Percentiles rank a stretch among this genome's conserved stretches.
phyloP scores from a whole-genome alignment of 1,140 invertebrate genomes.

The Diachasma alloeum region DNA sequence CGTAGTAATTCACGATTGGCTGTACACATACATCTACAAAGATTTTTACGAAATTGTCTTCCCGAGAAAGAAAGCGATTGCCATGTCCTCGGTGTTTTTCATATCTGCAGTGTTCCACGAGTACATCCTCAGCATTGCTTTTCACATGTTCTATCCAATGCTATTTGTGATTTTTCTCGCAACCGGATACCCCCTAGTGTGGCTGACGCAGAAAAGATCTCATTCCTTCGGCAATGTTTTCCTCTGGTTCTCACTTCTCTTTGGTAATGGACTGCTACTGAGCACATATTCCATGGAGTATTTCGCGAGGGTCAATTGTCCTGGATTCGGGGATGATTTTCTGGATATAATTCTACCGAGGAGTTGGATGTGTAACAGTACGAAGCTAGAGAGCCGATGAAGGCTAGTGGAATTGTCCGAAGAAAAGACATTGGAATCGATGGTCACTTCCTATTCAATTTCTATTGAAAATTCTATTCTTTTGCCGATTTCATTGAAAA shows the following conservation, averaged over 20 bases:
- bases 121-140: slow-evolving; percentile 79
- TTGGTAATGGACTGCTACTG: slow-evolving; percentile 79
- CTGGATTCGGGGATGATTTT: slow-evolving; percentile 58
- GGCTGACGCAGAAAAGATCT: slow-evolving; percentile 64
- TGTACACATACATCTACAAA: slow-evolving; percentile 91
- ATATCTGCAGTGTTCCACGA: slow-evolving; percentile 84
- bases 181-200: slow-evolving; percentile 69
- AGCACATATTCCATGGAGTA: slow-evolving; percentile 86
- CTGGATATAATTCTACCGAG: slow-evolving; percentile 66
- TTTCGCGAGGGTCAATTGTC: slow-evolving; percentile 84
- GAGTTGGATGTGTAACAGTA: slow-evolving; percentile 66
- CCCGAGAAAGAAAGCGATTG: slow-evolving; percentile 63
- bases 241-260: slow-evolving; percentile 81
- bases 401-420: background rate
- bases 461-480: too few relatives aligned
- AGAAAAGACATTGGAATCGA: too few relatives aligned
- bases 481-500: too few relatives aligned
- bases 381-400: background rate
- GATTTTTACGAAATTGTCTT: slow-evolving; percentile 75
- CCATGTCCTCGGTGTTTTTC: slow-evolving; percentile 70
- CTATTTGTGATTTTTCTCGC: slow-evolving; percentile 77
- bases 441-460: too few relatives aligned
- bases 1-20: slow-evolving; percentile 92
- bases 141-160: slow-evolving; percentile 88
- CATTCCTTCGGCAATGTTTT: slow-evolving; percentile 77